Evolutionary conservation across 1,140 invertebrate genomes (phyloP).

Genomic region (Drosophila pachea): DNA sequence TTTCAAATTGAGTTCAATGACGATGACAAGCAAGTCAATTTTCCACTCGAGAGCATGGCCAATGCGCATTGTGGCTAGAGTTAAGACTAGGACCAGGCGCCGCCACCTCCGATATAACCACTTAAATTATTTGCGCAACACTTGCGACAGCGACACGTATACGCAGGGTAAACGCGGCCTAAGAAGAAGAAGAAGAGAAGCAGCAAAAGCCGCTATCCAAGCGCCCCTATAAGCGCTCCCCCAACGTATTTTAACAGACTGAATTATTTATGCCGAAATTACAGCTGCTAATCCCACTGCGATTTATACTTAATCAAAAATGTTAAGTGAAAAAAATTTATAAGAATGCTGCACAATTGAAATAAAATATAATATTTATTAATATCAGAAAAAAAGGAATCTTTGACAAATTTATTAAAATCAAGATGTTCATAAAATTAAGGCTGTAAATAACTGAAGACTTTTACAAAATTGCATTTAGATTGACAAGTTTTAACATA

Average conservation of each 20-base stretch:
- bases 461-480: no score
- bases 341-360: no score
- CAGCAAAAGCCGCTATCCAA: conserved; percentile 6
- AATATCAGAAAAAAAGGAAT: no score
- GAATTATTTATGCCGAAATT: neutral
- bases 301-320: no score
- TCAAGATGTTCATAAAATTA: no score
- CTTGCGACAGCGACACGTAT: conserved; percentile 30
- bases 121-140: conserved; percentile 65
- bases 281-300: neutral
- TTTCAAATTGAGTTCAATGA: conserved; percentile 78
- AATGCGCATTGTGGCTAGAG: conserved; percentile 51
- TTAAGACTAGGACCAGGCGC: conserved; percentile 2
- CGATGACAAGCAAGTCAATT: conserved; percentile 78
- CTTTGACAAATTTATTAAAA: no score
- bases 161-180: no score
- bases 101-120: conserved; percentile 34
- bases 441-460: no score
- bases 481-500: no score
- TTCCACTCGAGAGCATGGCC: conserved; percentile 75
- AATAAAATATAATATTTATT: no score
- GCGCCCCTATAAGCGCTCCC: neutral
- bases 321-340: no score
- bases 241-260: conserved; percentile 5
- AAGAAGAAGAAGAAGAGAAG: neutral